Evolutionary conservation across 2,113 vertebrate genomes (phyloP), one percentile per base, ranked within the genome.

Genomic region (Garra rufa): DNA sequence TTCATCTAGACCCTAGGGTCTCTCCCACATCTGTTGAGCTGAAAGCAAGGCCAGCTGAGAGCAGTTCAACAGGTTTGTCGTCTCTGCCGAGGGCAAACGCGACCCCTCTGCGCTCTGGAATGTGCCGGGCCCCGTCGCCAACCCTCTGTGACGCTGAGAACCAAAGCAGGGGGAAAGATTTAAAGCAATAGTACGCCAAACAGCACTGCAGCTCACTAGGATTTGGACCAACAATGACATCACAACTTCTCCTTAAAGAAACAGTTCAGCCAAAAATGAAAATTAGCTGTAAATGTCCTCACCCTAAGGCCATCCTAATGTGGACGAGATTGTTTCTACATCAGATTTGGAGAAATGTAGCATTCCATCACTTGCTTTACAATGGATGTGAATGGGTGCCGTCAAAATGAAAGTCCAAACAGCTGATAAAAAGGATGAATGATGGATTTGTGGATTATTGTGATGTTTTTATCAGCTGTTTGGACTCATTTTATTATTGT

Each of bases 21-120:
- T 93, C 87, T 90, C 88, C 85, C 83, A 85, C 86, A 91, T 91
- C 93, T 94, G 94, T 88, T 87, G 92, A 90, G 94, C 91, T 91
- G 91, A 89, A 78, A 88, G 89, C 89, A 69, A 87, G 87, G 90
- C 88, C 87, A 90, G 91, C 85, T 83, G 44, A 81, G 89, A 88
- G 93, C 94, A 95, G 92, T 88, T 95, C 93, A 95, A 87, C 82
- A 75, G 44, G 30, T 84, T 50, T 86, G 88, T 92, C 93, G 91
- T 87, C 73, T 81, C 85, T 83, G 89, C 88, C 59, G 87, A 71
- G 85, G 87, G 65, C 46, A 88, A 90, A 76, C 85, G 73, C 76
- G 91, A 87, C 91, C 90, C 92, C 80, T 59, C 79, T 84, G 91
- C 9, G 6, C 86, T 92, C 38, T n/a, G 91, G 92, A 93, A 91